These are phyloP conservation scores for Cataglyphis hispanica DNA, from an alignment of 1,140 invertebrate species.

Conservation along the genomic window DNA sequence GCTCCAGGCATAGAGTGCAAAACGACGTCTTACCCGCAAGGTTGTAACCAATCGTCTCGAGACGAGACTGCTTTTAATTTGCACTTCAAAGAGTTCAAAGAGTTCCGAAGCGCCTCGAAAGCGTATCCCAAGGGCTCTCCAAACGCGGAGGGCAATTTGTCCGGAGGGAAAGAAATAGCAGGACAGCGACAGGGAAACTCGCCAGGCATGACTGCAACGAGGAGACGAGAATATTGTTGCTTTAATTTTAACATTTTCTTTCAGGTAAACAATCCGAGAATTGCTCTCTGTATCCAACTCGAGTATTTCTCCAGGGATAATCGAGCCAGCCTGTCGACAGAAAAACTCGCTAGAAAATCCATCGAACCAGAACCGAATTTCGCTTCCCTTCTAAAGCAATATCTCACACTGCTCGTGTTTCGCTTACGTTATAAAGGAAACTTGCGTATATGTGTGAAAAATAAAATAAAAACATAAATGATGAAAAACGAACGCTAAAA, in stretches of 20 bases:
- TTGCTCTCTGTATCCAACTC: constrained; percentile 57
- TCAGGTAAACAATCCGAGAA: constrained; percentile 71
- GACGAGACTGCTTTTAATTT: constrained; percentile 45
- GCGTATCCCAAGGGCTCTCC: constrained; percentile 43
- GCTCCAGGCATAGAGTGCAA: not conserved
- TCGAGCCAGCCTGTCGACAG: constrained; percentile 3
- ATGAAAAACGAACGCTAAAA: not conserved
- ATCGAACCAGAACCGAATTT: constrained; percentile 47
- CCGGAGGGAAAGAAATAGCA: constrained; percentile 14
- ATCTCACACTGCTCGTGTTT: constrained; percentile 43
- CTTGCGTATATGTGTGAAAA: not conserved
- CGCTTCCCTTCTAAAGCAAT: constrained; percentile 18
- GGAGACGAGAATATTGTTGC: constrained; percentile 49
- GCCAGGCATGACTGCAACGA: constrained; percentile 9
- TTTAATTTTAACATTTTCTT: constrained; percentile 72
- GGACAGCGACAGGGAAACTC: constrained; percentile 13
- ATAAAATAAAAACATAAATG: not conserved
- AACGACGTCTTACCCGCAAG: not conserved
- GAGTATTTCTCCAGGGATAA: constrained; percentile 76
- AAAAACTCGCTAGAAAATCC: constrained; percentile 19
- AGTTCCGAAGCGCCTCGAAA: constrained; percentile 12
- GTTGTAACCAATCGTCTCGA: constrained; percentile 26
- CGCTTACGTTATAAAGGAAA: constrained; percentile 19
- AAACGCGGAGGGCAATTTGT: constrained; percentile 29
- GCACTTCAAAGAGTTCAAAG: constrained; percentile 50